These are phyloP conservation scores for Rhinophrynus dorsalis DNA, from an alignment of 2,797 vertebrate species.

Conservation along the genomic window DNA sequence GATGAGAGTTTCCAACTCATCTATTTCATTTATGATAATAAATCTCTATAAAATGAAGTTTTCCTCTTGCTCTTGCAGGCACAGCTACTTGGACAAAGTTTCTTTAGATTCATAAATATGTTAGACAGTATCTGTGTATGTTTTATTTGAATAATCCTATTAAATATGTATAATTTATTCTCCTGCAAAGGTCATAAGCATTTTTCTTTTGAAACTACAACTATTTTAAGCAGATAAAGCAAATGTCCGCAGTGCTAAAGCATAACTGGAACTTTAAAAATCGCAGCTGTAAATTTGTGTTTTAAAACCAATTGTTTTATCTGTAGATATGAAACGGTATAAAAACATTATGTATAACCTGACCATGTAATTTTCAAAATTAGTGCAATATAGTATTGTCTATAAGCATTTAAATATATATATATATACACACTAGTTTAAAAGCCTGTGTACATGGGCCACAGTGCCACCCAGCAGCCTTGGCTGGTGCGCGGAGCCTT, in stretches of 20 bases:
- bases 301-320: too few species aligned
- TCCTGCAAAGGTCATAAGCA: background rate
- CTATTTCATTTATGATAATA: background rate
- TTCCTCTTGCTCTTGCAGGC: background rate
- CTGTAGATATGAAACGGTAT: too few species aligned
- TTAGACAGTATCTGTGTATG: background rate
- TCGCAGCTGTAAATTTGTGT: too few species aligned
- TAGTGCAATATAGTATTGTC: too few species aligned
- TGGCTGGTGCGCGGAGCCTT: too few species aligned
- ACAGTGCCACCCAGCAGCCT: too few species aligned
- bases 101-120: background rate
- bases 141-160: slow-evolving; percentile 16
- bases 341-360: too few species aligned
- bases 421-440: too few species aligned
- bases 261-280: background rate
- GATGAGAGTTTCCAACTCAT: slow-evolving; percentile 2
- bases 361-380: too few species aligned
- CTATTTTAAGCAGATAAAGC: background rate
- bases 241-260: background rate
- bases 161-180: background rate
- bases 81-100: background rate
- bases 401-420: too few species aligned
- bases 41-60: background rate
- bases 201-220: background rate
- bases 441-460: too few species aligned